Evolutionary conservation across 1,140 invertebrate genomes (phyloP), one percentile per base, ranked within the genome.

Genomic region (Pristionchus pacificus): DNA sequence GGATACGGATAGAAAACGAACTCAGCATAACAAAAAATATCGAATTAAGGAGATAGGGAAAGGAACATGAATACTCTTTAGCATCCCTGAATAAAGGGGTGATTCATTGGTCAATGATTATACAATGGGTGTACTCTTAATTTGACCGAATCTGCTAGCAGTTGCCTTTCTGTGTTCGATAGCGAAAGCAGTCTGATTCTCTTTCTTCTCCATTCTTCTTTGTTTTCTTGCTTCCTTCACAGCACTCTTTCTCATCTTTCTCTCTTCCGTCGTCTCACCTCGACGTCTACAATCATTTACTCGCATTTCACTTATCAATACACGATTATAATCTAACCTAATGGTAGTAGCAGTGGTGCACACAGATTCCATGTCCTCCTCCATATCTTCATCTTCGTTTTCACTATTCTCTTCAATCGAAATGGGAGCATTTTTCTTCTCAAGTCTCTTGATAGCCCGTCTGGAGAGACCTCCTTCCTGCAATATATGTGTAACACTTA

Each of bases 181-280:
- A 83, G 92, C 93, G 84, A 96, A 96, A 0, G 91, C 91, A 70
- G 89, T 84, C 28, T 88, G 89, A 81, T 94, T 95, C 0, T 89
- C 87, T 83, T 96, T 96, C 84, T 91, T 91, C 82, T 96, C 93
- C 69, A 89, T 80, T 83, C 93, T 88, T 78, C 93, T 88, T 81
- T 92, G 91, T 27, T 87, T 88, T 85, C 91, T 89, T 80, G 91
- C 92, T 74, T 92, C 89, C 85, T 91, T 94, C 0, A 96, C 84
- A 15, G 90, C 86, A 38, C 89, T 88, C 85, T 97, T 96, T 58
- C 93, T 87, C 76, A 90, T 88, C 77, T 86, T 89, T 80, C 89
- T 90, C 77, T 95, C 91, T 76, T 93, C 91, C 0, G 88, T 80
- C 0, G 89, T 90, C 88, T 98, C 95, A 77, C 90, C 88, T 84